phyloP scores from a whole-genome alignment of 2,113 vertebrate genomes.

The Cynocephalus volans region DNA sequence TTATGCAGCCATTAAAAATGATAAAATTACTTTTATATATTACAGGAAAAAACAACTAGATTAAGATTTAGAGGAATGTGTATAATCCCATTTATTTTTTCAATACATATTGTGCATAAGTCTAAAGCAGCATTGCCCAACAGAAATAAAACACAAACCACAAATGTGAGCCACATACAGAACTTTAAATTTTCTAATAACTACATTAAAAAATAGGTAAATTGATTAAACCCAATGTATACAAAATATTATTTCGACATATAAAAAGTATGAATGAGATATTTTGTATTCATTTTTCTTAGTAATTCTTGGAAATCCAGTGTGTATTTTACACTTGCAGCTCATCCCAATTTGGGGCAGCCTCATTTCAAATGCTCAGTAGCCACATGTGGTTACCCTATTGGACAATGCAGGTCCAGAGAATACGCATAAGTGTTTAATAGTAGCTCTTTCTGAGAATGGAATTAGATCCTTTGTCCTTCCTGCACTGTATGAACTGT shows the following conservation, averaged over 20 bases:
- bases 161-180: not conserved
- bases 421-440: accelerated
- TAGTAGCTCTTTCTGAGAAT: not conserved
- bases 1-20: not conserved
- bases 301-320: not conserved
- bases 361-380: not conserved
- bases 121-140: not conserved
- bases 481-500: not conserved
- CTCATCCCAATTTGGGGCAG: not conserved
- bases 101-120: not conserved
- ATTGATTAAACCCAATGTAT: not conserved
- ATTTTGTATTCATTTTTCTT: not conserved
- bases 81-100: not conserved
- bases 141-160: not conserved
- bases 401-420: not conserved
- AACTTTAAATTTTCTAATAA: not conserved
- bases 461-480: not conserved
- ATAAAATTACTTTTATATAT: not conserved
- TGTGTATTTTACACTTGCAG: not conserved
- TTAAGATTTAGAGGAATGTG: not conserved
- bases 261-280: not conserved
- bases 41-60: not conserved
- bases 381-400: not conserved
- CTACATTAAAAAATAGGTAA: not conserved
- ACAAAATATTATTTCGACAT: not conserved